phyloP scores from a whole-genome alignment of 53 echinoderm and acorn worm species.

The Stichopus horrens region DNA sequence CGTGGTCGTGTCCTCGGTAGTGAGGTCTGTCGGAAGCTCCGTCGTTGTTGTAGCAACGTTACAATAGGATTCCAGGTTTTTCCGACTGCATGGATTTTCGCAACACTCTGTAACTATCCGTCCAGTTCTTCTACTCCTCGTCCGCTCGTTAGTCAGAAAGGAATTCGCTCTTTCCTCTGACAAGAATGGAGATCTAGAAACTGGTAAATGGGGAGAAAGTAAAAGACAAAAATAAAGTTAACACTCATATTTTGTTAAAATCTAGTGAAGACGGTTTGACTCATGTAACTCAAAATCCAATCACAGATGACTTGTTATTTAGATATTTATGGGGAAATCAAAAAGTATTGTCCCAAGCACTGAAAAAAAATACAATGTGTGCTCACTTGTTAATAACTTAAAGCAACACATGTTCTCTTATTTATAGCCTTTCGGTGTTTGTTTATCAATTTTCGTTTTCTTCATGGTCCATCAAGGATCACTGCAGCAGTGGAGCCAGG shows the following conservation, averaged over 20 bases:
- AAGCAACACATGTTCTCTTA: too few relatives aligned
- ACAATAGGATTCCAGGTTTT: constrained; percentile 52
- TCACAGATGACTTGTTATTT: too few relatives aligned
- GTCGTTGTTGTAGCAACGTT: constrained; percentile 36
- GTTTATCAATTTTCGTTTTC: too few relatives aligned
- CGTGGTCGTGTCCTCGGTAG: constrained; percentile 29
- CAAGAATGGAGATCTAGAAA: constrained; percentile 38
- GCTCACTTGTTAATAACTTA: too few relatives aligned
- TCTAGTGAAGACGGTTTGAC: too few relatives aligned
- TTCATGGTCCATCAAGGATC: too few relatives aligned
- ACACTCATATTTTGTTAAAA: not conserved
- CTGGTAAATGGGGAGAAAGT: not conserved
- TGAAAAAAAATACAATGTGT: too few relatives aligned
- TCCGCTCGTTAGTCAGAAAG: constrained; percentile 42
- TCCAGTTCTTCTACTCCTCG: constrained; percentile 24
- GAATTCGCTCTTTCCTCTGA: constrained; percentile 53
- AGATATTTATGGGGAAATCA: too few relatives aligned
- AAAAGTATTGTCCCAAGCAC: too few relatives aligned
- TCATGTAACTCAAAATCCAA: too few relatives aligned
- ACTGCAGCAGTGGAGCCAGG: too few relatives aligned
- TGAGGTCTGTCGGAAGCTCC: constrained; percentile 24
- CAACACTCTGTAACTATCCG: constrained; percentile 63
- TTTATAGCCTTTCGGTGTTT: too few relatives aligned
- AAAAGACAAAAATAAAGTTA: not conserved
- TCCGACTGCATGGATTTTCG: constrained; percentile 42